A percentile compares a stretch with the other conserved stretches of the same genome.
These are phyloP conservation scores for Aegotheles bennettii DNA, from an alignment of 2,113 vertebrate species.

Conservation along the genomic window DNA sequence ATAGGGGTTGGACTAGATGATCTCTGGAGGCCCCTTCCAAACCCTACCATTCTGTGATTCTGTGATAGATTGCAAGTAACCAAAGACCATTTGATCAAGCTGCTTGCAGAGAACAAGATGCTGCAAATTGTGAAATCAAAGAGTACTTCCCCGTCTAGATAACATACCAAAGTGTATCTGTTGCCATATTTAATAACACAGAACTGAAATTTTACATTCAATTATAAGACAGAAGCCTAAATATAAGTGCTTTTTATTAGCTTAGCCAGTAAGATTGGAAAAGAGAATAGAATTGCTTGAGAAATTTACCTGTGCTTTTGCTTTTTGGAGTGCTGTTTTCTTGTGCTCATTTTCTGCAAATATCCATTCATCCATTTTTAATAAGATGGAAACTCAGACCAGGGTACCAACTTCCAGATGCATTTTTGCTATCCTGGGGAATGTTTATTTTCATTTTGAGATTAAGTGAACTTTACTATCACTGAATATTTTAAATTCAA, in stretches of 20 bases:
- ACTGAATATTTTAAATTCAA: constrained; percentile 12
- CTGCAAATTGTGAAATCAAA: background rate
- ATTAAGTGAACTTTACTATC: background rate
- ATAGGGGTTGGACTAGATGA: too few species aligned
- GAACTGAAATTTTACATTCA: background rate
- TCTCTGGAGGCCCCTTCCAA: too few species aligned
- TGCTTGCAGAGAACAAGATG: background rate
- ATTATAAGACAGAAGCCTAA: background rate
- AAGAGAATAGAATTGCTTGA: background rate
- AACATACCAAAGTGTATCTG: background rate
- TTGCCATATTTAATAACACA: background rate
- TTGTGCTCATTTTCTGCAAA: background rate
- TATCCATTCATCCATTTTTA: background rate
- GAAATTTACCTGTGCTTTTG: background rate
- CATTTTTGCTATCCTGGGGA: background rate
- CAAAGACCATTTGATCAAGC: background rate
- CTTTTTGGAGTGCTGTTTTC: background rate
- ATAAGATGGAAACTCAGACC: background rate
- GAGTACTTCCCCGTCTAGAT: background rate
- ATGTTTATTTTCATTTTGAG: constrained; percentile 31
- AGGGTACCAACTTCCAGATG: background rate
- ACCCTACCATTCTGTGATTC: too few species aligned
- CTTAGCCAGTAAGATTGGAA: background rate
- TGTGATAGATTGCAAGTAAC: background rate
- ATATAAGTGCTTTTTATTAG: background rate